Percentiles rank a stretch among this genome's conserved stretches.
phyloP scores from a whole-genome alignment of 2,888 invertebrate species.

The Sylvicola cinctus region DNA sequence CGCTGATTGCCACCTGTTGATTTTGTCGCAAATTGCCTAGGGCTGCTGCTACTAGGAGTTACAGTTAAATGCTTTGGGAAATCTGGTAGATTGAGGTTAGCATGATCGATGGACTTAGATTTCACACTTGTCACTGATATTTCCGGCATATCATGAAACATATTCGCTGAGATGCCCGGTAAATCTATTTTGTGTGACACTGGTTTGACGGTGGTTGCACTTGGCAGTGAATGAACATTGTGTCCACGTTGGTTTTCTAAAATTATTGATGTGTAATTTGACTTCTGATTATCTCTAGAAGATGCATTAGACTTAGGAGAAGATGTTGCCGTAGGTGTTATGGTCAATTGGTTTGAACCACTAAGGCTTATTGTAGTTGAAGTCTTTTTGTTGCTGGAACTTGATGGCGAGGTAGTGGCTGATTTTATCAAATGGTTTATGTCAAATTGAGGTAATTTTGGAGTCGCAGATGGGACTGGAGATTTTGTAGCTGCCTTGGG shows the following conservation, averaged over 20 bases:
- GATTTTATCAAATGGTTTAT: slow-evolving; percentile 12
- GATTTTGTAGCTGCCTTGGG: background rate
- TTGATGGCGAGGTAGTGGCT: slow-evolving; percentile 6
- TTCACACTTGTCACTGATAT: slow-evolving; percentile 2
- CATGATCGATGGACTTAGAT: background rate
- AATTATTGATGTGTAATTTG: background rate
- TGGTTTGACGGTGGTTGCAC: slow-evolving; percentile 8
- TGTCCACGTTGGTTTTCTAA: background rate
- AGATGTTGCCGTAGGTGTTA: slow-evolving; percentile 10
- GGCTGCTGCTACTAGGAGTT: slow-evolving; percentile 9
- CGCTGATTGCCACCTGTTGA: slow-evolving; percentile 4
- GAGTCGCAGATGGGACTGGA: background rate
- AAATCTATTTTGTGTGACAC: slow-evolving; percentile 8
- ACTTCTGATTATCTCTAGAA: background rate
- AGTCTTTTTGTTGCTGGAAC: slow-evolving; percentile 2
- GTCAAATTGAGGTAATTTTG: slow-evolving; percentile 12
- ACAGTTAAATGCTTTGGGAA: slow-evolving; percentile 14
- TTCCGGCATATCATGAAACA: slow-evolving; percentile 1
- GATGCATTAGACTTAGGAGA: background rate
- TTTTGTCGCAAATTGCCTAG: slow-evolving; percentile 1
- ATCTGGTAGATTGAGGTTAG: background rate
- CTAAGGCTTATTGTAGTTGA: slow-evolving; percentile 12
- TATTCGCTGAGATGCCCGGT: background rate
- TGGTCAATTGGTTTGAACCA: slow-evolving; percentile 12
- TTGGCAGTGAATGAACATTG: slow-evolving; percentile 1